Percentiles rank a stretch among this genome's conserved stretches.
phyloP scores from a whole-genome alignment of 2,797 vertebrate genomes.

The Crocodylus rhombifer region DNA sequence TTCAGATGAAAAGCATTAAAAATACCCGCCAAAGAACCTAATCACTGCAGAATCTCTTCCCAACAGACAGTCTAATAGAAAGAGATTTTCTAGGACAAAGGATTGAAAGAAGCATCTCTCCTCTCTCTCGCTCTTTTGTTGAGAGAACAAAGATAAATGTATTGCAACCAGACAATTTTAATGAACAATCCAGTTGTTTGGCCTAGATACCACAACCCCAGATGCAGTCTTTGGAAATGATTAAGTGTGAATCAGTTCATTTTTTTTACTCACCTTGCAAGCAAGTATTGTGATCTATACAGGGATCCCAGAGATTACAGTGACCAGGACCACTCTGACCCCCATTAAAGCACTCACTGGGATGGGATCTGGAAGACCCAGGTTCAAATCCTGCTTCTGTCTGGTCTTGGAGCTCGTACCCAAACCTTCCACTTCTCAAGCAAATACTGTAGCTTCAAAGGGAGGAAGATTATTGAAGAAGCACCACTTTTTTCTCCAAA shows the following conservation, averaged over 20 bases:
- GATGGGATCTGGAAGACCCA: too few relatives aligned
- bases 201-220: not conserved
- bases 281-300: not conserved
- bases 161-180: conserved; percentile 62
- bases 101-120: conserved; percentile 13
- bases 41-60: conserved; percentile 61
- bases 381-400: too few relatives aligned
- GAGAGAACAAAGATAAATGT: conserved; percentile 66
- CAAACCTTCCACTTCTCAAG: too few relatives aligned
- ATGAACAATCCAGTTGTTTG: conserved; percentile 60
- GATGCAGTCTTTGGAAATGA: not conserved
- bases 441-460: too few relatives aligned
- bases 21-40: conserved; percentile 64
- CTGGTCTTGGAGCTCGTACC: too few relatives aligned
- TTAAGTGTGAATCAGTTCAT: not conserved
- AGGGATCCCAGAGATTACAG: not conserved
- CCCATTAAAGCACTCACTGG: too few relatives aligned
- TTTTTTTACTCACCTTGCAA: not conserved
- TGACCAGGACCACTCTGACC: too few relatives aligned
- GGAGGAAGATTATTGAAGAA: too few relatives aligned
- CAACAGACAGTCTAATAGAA: conserved; percentile 57
- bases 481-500: too few relatives aligned
- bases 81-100: conserved; percentile 58
- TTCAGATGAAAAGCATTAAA: conserved; percentile 74
- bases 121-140: conserved; percentile 45